Evolutionary conservation across 2,113 vertebrate species (phyloP).

Genomic region (Gopherus evgoodei): DNA sequence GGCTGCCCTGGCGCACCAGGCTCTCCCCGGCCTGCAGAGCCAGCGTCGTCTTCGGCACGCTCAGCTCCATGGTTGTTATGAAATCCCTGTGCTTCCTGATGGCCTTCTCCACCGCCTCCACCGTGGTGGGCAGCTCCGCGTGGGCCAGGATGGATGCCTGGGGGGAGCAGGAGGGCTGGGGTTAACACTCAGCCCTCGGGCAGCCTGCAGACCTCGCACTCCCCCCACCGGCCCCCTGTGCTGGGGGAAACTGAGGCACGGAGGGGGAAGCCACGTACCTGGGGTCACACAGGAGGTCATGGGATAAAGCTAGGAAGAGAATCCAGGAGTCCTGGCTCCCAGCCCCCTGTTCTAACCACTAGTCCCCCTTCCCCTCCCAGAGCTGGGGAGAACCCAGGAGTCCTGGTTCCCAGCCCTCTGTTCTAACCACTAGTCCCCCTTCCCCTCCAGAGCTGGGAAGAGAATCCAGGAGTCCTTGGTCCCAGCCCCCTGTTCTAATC

Average conservation of each 20-base stretch:
- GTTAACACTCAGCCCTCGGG: not conserved
- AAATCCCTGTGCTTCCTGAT: slow-evolving; percentile 92
- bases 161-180: rapidly evolving
- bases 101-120: slow-evolving; percentile 85
- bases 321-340: too few species aligned
- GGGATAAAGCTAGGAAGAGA: not conserved
- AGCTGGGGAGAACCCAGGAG: too few species aligned
- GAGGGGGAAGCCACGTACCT: not conserved
- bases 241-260: not conserved
- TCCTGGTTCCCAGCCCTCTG: too few species aligned
- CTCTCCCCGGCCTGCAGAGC: slow-evolving; percentile 90
- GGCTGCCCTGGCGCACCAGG: slow-evolving; percentile 88
- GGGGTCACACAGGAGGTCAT: not conserved
- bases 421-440: too few species aligned
- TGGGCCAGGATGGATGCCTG: slow-evolving; percentile 87
- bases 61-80: slow-evolving; percentile 92
- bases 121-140: slow-evolving; percentile 84
- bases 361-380: too few species aligned
- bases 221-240: rapidly evolving
- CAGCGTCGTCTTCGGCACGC: slow-evolving; percentile 87
- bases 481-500: too few species aligned
- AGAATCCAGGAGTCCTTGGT: too few species aligned
- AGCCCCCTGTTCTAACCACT: too few species aligned
- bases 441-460: too few species aligned
- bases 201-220: not conserved